These are phyloP conservation scores for Apis dorsata DNA, from an alignment of 1,140 invertebrate species.

Conservation along the genomic window DNA sequence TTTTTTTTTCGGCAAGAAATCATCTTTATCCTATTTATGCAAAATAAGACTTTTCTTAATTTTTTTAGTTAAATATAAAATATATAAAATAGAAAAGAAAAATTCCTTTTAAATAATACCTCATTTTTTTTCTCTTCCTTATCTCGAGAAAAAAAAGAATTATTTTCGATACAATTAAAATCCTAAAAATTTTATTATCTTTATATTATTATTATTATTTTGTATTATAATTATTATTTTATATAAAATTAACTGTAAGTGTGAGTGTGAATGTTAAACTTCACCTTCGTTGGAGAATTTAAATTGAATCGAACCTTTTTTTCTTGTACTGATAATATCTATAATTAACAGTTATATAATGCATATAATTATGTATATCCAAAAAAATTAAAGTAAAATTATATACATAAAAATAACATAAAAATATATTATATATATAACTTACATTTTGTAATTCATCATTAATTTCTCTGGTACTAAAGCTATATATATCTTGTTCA, in stretches of 20 bases:
- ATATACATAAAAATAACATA: background rate
- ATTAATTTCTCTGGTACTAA: background rate
- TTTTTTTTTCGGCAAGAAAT: background rate
- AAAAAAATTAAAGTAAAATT: background rate
- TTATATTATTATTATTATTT: background rate
- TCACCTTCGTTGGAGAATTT: background rate
- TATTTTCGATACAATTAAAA: background rate
- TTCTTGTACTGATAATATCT: background rate
- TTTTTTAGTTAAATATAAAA: background rate
- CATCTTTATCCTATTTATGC: background rate
- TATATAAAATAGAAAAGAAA: background rate
- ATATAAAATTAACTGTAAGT: too few species aligned
- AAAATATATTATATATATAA: background rate
- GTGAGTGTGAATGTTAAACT: background rate
- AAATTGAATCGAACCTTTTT: background rate
- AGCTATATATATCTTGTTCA: constrained; percentile 11
- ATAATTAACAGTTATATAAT: background rate
- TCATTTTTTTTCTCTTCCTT: background rate
- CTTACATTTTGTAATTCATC: constrained; percentile 1
- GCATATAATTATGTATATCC: too few species aligned
- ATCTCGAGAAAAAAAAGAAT: background rate
- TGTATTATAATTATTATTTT: background rate
- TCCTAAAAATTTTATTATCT: background rate
- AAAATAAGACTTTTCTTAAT: background rate
- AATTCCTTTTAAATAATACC: constrained; percentile 9